phyloP scores from a whole-genome alignment of 53 echinoderm and acorn worm genomes.

The Mesocentrotus franciscanus region DNA sequence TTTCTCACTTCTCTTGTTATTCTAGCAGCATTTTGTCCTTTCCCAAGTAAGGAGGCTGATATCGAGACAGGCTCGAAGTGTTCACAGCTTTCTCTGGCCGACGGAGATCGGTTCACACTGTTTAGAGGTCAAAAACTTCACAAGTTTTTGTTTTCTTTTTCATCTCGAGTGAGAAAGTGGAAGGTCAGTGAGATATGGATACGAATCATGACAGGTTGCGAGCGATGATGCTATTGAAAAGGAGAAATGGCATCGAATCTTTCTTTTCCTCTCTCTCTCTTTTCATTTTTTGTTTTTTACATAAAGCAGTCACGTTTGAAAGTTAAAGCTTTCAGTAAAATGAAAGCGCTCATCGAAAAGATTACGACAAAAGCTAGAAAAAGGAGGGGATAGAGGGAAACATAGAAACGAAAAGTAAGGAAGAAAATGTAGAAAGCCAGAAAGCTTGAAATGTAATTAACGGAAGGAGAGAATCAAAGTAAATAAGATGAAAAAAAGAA shows the following conservation, averaged over 20 bases:
- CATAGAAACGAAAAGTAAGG: no score
- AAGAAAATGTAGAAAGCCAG: no score
- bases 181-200: not conserved
- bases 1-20: slow-evolving; percentile 53
- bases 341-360: not conserved
- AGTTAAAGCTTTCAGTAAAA: not conserved
- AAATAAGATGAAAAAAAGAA: no score
- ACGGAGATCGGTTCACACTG: slow-evolving; percentile 9
- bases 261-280: not conserved
- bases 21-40: slow-evolving; percentile 27
- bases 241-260: not conserved
- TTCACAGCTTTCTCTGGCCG: slow-evolving; percentile 34
- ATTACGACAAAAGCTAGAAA: not conserved
- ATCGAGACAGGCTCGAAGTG: not conserved
- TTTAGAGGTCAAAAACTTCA: slow-evolving; percentile 48
- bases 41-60: not conserved
- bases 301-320: not conserved
- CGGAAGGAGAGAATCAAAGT: no score
- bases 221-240: not conserved
- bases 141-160: slow-evolving; percentile 15
- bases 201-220: not conserved
- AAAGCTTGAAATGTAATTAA: no score
- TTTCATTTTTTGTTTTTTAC: not conserved
- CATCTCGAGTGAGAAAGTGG: not conserved
- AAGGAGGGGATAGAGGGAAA: no score